These are phyloP conservation scores for Matsumyia berberina DNA, from an alignment of 2,888 invertebrate genomes.

Conservation along the genomic window DNA sequence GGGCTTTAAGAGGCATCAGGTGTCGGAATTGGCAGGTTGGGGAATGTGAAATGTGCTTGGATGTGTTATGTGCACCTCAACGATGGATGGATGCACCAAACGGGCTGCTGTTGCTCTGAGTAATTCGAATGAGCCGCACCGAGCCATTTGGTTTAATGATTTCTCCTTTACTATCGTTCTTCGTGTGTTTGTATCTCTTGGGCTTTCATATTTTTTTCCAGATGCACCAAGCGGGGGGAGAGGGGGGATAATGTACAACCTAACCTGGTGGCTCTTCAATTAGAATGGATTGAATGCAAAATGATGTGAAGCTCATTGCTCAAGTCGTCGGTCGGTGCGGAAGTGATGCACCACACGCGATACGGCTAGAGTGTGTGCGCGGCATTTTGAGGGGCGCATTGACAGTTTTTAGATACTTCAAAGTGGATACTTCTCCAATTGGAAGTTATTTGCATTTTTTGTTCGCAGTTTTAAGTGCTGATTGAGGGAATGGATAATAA, in stretches of 20 bases:
- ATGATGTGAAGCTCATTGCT: conserved; percentile 60
- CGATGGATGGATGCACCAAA: conserved; percentile 35
- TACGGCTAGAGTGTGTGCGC: not conserved
- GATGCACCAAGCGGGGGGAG: conserved; percentile 35
- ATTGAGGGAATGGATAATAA: not conserved
- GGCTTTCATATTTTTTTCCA: conserved; percentile 65
- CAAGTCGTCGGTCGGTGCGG: conserved; percentile 29
- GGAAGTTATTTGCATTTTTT: not conserved
- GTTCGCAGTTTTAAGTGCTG: not conserved
- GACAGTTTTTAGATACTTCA: not conserved
- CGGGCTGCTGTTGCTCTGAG: conserved; percentile 38
- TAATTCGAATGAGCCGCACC: conserved; percentile 56
- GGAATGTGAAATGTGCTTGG: conserved; percentile 58
- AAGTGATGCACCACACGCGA: not conserved
- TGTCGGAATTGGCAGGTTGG: conserved; percentile 75
- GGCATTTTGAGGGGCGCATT: not conserved
- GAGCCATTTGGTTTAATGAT: conserved; percentile 57
- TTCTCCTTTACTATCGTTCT: conserved; percentile 33
- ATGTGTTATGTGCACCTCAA: conserved; percentile 19
- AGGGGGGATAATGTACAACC: conserved; percentile 5
- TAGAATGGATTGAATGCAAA: conserved; percentile 68
- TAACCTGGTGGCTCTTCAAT: conserved; percentile 64
- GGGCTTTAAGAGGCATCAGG: conserved; percentile 71
- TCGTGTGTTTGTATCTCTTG: conserved; percentile 16
- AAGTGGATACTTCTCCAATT: not conserved